Conservation (phyloP, 2,113 vertebrate genomes). For the Neopipo cinnamomea region DNA sequence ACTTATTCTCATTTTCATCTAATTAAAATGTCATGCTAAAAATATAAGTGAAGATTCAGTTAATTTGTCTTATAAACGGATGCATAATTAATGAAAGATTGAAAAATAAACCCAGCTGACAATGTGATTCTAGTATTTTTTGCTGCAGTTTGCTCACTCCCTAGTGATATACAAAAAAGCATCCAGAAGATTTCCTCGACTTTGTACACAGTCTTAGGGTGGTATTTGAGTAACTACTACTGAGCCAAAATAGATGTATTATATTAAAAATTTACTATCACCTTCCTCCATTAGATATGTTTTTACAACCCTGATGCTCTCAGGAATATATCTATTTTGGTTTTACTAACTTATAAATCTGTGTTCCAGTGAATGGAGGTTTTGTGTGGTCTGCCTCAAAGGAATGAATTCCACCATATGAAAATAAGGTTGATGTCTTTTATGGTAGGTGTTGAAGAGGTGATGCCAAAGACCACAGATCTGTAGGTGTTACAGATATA, state of each 20-base stretch:
- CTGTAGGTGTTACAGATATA: background rate
- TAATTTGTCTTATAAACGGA: slow-evolving; percentile 4
- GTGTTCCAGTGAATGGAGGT: background rate
- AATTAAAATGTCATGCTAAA: slow-evolving; percentile 37
- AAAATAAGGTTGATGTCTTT: background rate
- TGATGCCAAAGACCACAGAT: background rate
- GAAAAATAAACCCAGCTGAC: background rate
- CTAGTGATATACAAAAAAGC: background rate
- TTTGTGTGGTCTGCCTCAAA: background rate
- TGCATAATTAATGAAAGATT: slow-evolving; percentile 19
- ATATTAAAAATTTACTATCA: background rate
- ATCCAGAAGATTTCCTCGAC: background rate
- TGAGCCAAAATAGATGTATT: background rate
- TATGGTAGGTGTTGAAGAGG: background rate
- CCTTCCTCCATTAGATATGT: background rate
- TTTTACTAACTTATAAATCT: background rate
- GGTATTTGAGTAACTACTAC: background rate
- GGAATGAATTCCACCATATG: background rate
- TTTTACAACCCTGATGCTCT: background rate
- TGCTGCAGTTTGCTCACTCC: background rate
- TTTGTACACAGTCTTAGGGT: background rate
- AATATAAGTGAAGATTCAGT: slow-evolving; percentile 6
- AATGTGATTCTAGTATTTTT: background rate
- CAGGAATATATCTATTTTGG: background rate
- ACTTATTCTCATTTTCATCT: slow-evolving; percentile 30